Percentiles rank a stretch among this genome's conserved stretches.
These are phyloP conservation scores for Ianthella basta DNA, from an alignment of 37 sponge, comb jelly and placozoan species.

Conservation along the genomic window DNA sequence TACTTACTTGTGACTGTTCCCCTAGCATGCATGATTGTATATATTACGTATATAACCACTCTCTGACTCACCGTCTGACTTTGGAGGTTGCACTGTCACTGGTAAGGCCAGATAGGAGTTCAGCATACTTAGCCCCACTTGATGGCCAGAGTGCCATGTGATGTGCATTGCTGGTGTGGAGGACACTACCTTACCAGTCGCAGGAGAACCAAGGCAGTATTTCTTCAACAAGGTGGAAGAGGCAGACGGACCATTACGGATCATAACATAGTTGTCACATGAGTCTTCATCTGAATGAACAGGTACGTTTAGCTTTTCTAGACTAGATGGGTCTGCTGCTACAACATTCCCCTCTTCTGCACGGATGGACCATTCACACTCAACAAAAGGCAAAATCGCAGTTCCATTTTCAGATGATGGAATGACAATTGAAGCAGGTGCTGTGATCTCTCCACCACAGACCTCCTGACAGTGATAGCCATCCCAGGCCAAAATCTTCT, in stretches of 20 bases:
- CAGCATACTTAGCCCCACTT: neutral
- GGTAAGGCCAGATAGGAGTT: neutral
- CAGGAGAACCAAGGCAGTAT: neutral
- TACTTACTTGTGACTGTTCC: no score
- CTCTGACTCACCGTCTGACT: neutral
- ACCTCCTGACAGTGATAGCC: neutral
- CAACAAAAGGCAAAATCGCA: neutral
- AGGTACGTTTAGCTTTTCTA: neutral
- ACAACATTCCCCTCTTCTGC: neutral
- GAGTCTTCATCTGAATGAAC: neutral
- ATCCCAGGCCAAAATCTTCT: neutral
- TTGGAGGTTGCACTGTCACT: no score
- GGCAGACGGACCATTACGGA: neutral
- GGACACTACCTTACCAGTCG: neutral
- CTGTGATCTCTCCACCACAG: neutral
- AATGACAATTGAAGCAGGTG: neutral
- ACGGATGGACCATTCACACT: slow-evolving; percentile 17
- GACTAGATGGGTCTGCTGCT: neutral
- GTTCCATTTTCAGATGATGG: neutral
- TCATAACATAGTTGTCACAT: slow-evolving; percentile 1
- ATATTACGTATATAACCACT: no score
- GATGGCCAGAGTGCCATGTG: neutral
- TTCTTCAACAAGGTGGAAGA: neutral
- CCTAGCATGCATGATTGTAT: no score
- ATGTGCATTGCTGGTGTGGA: slow-evolving; percentile 12